Percentiles rank a stretch among this genome's conserved stretches.
Conservation (phyloP, 2,888 invertebrate genomes). For the Ypsolopha sequella region DNA sequence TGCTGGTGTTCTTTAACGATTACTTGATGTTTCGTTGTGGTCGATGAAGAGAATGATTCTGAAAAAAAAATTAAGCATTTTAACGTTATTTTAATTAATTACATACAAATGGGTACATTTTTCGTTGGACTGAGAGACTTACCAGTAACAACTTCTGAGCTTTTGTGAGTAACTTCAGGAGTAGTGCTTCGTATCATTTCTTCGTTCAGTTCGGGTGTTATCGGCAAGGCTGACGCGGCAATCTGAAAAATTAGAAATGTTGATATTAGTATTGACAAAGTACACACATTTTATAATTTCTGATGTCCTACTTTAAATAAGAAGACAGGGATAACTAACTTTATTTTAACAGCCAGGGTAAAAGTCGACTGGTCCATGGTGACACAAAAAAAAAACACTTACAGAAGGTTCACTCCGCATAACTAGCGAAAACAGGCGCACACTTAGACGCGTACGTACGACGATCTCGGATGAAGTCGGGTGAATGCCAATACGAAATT, state of each 20-base stretch:
- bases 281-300: too few species aligned
- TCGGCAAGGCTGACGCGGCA: slow-evolving; percentile 72
- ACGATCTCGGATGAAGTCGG: too few species aligned
- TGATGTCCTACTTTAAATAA: too few species aligned
- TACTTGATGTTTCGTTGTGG: slow-evolving; percentile 54
- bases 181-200: slow-evolving; percentile 75
- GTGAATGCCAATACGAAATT: too few species aligned
- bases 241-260: slow-evolving; percentile 44
- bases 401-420: too few species aligned
- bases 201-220: slow-evolving; percentile 84
- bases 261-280: too few species aligned
- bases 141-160: slow-evolving; percentile 66
- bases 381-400: too few species aligned
- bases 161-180: slow-evolving; percentile 65
- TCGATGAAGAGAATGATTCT: slow-evolving; percentile 69
- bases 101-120: background rate
- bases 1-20: slow-evolving; percentile 52
- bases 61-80: slow-evolving; percentile 11
- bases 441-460: too few species aligned
- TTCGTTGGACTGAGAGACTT: slow-evolving; percentile 9
- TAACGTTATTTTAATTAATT: background rate
- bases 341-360: too few species aligned
- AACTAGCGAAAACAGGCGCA: too few species aligned
- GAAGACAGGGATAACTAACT: too few species aligned
- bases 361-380: background rate